Conservation (phyloP, 2,113 vertebrate genomes). For the Formicarius rufipectus region DNA sequence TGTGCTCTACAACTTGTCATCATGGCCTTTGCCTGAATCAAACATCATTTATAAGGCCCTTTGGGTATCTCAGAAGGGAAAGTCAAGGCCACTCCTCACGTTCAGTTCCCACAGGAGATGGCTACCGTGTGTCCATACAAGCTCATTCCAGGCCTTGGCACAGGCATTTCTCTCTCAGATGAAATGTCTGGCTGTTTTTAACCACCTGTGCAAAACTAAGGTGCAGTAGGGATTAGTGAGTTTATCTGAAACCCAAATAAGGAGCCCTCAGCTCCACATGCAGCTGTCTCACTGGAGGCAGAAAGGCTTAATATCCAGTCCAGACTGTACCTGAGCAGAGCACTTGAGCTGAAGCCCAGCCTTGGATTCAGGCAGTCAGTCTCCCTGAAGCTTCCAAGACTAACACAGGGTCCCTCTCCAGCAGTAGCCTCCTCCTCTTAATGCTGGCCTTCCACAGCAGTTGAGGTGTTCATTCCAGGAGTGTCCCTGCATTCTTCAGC, state of each 20-base stretch:
- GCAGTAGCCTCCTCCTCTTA: neutral
- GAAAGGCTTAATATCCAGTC: neutral
- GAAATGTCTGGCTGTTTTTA: neutral
- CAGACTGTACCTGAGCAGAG: neutral
- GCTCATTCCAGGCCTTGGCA: neutral
- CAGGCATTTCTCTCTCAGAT: neutral
- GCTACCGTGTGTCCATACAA: neutral
- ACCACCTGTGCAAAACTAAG: neutral
- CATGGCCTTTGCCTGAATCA: neutral
- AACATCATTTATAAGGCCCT: neutral
- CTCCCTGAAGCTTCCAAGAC: neutral
- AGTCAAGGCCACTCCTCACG: neutral
- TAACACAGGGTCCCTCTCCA: neutral
- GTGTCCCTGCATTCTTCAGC: neutral
- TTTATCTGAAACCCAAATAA: neutral
- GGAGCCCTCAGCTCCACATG: neutral
- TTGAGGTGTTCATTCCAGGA: neutral
- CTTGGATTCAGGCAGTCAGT: neutral
- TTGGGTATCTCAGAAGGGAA: neutral
- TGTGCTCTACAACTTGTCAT: neutral
- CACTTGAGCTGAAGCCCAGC: neutral
- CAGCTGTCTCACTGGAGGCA: neutral
- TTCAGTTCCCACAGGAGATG: neutral
- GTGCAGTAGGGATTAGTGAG: neutral
- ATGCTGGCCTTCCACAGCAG: neutral